Base-by-base conservation (phyloP, 2,888 invertebrate species). In the Charanyca ferruginea region DNA sequence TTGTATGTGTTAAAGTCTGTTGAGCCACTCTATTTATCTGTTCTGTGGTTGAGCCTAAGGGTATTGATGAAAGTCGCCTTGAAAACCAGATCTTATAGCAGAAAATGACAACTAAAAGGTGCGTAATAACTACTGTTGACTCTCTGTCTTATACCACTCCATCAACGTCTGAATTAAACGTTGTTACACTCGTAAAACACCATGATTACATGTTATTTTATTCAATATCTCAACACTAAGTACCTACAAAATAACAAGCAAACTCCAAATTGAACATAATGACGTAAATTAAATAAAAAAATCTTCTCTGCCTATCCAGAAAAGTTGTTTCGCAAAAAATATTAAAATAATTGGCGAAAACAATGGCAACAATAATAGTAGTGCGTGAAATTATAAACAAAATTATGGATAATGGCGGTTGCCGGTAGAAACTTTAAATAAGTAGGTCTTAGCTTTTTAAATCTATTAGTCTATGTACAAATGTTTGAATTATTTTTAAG, bases 381-480 rank as follows among this genome's bases (percentile, higher is more conserved):
- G 28, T 45, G 49, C 25, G 62, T 66, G 52, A 75, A 74, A 79
- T 77, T 47, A 25, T 75, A 63, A 69, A 65, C 48, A 35, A 61
- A 76, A 79, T 79, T 76, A 71, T 48, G 18, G 52, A 53, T 76
- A 79, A 66, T 70, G 3, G 23, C 22, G 0, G 22, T 16, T 13
- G 7, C 6, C 41, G 32, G 23, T 51, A 61, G 58, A 66, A 75
- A 77, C 62, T 49, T 49, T 0, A 48, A 32, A n/a, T 22, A 66
- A 53, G 47, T 57, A 44, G 44, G 11, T n/a, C 22, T 48, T n/a
- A 42, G 23, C 45, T 47, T 72, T 75, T 55, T 47, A 75, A 66
- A 73, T 49, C 53, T 69, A 54, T 66, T 66, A 44, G 28, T 48
- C 20, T 52, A 22, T 47, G 23, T 66, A 41, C 41, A 41, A 60